phyloP scores from a whole-genome alignment of 2,888 invertebrate species.

The Argyresthia goedartella region DNA sequence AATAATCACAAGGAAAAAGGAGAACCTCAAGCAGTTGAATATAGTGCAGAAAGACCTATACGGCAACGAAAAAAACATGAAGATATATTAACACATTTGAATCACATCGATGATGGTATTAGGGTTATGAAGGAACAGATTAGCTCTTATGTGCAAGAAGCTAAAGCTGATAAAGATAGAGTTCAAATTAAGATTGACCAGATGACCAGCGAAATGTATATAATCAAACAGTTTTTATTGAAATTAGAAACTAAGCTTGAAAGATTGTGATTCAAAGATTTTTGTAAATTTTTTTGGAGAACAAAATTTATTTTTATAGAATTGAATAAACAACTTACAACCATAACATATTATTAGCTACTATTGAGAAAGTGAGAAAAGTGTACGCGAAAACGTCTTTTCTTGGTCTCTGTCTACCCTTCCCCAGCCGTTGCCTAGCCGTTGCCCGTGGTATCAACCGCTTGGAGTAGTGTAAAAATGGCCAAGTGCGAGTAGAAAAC shows the following conservation, averaged over 20 bases:
- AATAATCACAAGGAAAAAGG: constrained; percentile 6
- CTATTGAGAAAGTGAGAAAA: no score
- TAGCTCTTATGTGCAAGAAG: constrained; percentile 23
- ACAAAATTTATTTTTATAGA: no score
- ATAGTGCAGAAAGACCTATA: constrained; percentile 10
- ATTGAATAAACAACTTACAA: no score
- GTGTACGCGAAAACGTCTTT: no score
- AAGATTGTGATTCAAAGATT: not conserved
- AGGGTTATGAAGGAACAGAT: constrained; percentile 36
- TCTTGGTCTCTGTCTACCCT: no score
- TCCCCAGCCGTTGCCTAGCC: no score
- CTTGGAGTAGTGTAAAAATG: no score
- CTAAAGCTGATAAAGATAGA: constrained; percentile 30
- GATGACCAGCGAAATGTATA: constrained; percentile 42
- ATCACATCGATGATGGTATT: constrained; percentile 38
- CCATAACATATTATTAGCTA: no score
- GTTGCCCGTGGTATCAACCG: no score
- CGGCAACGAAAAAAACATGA: constrained; percentile 21
- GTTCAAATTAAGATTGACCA: constrained; percentile 50
- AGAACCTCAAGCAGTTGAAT: not conserved
- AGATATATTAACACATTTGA: constrained; percentile 37
- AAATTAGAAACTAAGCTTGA: constrained; percentile 43
- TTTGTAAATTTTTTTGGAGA: no score
- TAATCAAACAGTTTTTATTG: constrained; percentile 38
- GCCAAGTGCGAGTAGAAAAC: no score